These are phyloP conservation scores for Scrobipalpa atriplicella DNA, from an alignment of 2,888 invertebrate genomes.

Conservation along the genomic window DNA sequence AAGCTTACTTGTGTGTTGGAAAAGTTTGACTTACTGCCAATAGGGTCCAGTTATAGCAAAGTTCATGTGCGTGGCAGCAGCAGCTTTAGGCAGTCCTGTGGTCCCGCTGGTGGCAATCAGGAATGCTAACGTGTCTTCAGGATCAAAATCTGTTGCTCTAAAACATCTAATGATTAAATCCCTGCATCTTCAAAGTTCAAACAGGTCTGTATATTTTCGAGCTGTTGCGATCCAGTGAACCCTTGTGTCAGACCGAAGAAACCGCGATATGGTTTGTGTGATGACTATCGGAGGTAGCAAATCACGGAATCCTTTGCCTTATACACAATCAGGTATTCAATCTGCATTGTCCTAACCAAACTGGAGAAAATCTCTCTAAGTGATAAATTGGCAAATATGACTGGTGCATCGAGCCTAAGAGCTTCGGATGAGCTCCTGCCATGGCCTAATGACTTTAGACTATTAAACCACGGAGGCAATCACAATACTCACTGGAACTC, in stretches of 20 bases:
- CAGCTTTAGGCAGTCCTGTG: conserved; percentile 65
- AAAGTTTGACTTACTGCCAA: conserved; percentile 47
- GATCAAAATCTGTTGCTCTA: conserved; percentile 60
- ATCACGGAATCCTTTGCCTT: no score
- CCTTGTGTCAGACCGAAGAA: no score
- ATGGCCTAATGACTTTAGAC: neutral
- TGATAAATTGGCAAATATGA: no score
- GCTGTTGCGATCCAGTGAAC: no score
- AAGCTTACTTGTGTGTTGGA: neutral
- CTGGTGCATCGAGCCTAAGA: no score
- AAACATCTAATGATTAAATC: conserved; percentile 26
- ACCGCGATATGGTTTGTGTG: no score
- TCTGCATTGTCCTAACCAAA: no score
- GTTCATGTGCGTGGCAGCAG: conserved; percentile 62
- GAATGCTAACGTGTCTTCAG: conserved; percentile 52
- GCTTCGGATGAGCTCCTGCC: neutral
- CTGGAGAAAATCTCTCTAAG: no score
- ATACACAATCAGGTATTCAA: no score
- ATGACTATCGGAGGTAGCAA: no score
- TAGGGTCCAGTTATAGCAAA: conserved; percentile 49
- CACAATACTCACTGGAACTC: neutral
- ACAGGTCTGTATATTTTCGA: no score
- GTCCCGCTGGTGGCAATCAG: conserved; percentile 67
- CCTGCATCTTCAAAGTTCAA: no score
- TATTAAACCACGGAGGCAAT: neutral